Percentiles rank a stretch among this genome's conserved stretches.
phyloP scores from a whole-genome alignment of 2,113 vertebrate genomes.

The Benitochromis conjunctus region DNA sequence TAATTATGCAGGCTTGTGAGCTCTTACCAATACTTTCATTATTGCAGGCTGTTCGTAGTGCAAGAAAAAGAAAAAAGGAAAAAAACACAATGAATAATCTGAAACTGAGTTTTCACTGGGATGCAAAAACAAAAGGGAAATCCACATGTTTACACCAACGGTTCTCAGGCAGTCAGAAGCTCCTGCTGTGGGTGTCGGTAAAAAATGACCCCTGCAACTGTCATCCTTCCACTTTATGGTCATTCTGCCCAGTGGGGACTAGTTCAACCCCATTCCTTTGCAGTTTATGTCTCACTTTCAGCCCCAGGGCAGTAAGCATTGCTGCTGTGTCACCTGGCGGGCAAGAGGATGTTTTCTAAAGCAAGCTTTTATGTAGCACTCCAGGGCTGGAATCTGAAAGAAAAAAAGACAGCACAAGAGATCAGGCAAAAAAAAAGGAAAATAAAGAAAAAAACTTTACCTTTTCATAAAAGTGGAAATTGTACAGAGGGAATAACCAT shows the following conservation, averaged over 20 bases:
- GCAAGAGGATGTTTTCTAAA: slow-evolving; percentile 20
- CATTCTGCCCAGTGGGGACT: background rate
- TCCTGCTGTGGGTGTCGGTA: background rate
- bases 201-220: background rate
- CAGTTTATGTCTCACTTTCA: background rate
- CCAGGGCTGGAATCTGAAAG: background rate
- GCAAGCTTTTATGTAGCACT: slow-evolving; percentile 30
- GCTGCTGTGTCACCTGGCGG: slow-evolving; percentile 21
- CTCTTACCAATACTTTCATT: background rate
- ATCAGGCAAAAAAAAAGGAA: background rate
- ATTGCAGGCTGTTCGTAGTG: background rate
- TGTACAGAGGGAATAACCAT: slow-evolving; percentile 2
- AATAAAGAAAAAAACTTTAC: background rate
- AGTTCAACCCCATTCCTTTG: background rate
- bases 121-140: background rate
- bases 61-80: background rate
- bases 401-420: background rate
- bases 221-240: background rate
- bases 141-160: background rate
- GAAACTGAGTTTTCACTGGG: background rate
- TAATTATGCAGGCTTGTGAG: background rate
- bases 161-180: background rate
- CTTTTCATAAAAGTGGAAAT: slow-evolving; percentile 26
- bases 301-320: background rate
- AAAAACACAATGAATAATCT: background rate